A percentile compares a stretch with the other conserved stretches of the same genome.
phyloP scores from a whole-genome alignment of 1,140 invertebrate species.

The Whitmania pigra region DNA sequence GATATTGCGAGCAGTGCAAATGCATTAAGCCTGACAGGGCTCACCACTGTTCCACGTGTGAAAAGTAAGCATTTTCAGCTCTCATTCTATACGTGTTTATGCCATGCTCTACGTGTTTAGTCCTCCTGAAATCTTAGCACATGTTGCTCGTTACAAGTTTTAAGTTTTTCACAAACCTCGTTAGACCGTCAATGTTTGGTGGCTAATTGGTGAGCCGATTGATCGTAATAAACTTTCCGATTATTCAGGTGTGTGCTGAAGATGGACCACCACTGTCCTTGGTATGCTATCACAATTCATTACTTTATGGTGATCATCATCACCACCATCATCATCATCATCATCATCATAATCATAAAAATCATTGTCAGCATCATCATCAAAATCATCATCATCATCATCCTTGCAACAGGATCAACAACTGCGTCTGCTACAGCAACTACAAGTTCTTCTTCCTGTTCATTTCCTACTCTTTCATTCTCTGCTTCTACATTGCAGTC shows the following conservation, averaged over 20 bases:
- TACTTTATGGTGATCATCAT: neutral
- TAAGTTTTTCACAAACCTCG: no score
- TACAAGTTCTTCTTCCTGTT: slow-evolving; percentile 98
- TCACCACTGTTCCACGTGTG: slow-evolving; percentile 91
- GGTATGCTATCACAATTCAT: slow-evolving; percentile 38
- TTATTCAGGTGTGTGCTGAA: slow-evolving; percentile 63
- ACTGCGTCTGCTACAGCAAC: slow-evolving; percentile 92
- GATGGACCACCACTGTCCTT: slow-evolving; percentile 98
- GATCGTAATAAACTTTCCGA: neutral
- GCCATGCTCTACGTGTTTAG: no score
- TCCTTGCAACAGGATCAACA: slow-evolving; percentile 63
- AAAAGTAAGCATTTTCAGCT: slow-evolving; percentile 47
- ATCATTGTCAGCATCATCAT: neutral
- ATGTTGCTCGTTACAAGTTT: no score
- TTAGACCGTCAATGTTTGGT: no score
- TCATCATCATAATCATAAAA: neutral
- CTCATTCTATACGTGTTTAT: no score
- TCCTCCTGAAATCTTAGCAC: no score
- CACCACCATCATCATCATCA: slow-evolving; percentile 1
- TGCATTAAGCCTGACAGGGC: slow-evolving; percentile 86
- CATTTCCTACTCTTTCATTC: slow-evolving; percentile 78
- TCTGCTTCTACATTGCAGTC: slow-evolving; percentile 76
- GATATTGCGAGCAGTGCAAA: slow-evolving; percentile 87
- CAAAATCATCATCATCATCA: slow-evolving; percentile 1
- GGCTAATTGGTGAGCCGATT: no score